A percentile compares a stretch with the other conserved stretches of the same genome.
phyloP scores from a whole-genome alignment of 2,888 invertebrate species.

The Atherix ibis region DNA sequence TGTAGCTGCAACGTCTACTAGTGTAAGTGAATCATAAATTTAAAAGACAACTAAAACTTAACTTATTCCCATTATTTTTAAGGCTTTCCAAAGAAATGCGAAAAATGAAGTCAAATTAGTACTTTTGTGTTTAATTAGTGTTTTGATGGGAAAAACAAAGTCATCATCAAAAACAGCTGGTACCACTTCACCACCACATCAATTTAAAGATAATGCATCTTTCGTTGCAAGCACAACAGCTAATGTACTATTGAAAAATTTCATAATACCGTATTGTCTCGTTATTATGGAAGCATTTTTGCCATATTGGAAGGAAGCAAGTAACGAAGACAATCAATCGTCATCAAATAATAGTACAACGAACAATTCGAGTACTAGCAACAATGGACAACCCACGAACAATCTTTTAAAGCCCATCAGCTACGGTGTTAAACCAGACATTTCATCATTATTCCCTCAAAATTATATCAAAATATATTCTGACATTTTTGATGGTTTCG shows the following conservation, averaged over 20 bases:
- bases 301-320: constrained; percentile 56
- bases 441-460: constrained; percentile 86
- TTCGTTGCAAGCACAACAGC: constrained; percentile 53
- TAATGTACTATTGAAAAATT: constrained; percentile 48
- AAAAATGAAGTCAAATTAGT: constrained; percentile 76
- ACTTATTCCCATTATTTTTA: too few species aligned
- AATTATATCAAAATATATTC: constrained; percentile 85
- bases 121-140: constrained; percentile 72
- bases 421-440: constrained; percentile 73
- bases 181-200: constrained; percentile 33
- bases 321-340: constrained; percentile 40
- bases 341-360: constrained; percentile 29
- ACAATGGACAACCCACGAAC: constrained; percentile 44
- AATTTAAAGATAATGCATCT: constrained; percentile 29
- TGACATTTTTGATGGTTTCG: constrained; percentile 88
- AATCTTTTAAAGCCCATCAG: constrained; percentile 64
- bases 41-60: neutral
- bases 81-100: constrained; percentile 42
- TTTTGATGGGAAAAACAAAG: constrained; percentile 33
- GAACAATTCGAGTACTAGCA: constrained; percentile 11
- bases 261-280: constrained; percentile 57
- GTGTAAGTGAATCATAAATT: constrained; percentile 17
- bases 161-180: constrained; percentile 25
- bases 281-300: constrained; percentile 52
- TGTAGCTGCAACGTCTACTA: constrained; percentile 29